Evolutionary conservation across 2,113 vertebrate species (phyloP).

Genomic region (Melanostigma gelatinosum): DNA sequence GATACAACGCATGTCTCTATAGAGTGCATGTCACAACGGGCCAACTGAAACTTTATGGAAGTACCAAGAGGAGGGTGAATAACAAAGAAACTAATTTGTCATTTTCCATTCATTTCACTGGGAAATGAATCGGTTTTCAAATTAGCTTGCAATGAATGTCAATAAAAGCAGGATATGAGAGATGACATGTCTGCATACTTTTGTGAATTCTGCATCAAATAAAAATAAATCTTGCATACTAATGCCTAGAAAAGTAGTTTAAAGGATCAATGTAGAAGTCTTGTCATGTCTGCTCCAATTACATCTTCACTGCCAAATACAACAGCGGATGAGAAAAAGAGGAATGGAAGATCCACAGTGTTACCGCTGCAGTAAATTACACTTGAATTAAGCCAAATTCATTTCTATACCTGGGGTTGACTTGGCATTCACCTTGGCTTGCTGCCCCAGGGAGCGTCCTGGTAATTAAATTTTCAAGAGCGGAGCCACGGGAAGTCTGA

Average conservation of each 20-base stretch:
- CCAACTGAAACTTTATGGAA: not conserved
- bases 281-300: conserved; percentile 27
- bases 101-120: not conserved
- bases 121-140: not conserved
- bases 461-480: conserved; percentile 67
- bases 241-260: not conserved
- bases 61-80: not conserved
- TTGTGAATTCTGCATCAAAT: not conserved
- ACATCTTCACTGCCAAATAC: not conserved
- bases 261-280: conserved; percentile 6
- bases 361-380: conserved; percentile 13
- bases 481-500: conserved; percentile 39
- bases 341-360: conserved; percentile 7
- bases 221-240: not conserved
- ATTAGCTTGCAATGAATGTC: not conserved
- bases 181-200: not conserved
- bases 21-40: not conserved
- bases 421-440: conserved; percentile 57
- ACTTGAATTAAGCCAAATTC: conserved; percentile 57
- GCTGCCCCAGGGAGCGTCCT: conserved; percentile 43
- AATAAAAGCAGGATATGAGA: not conserved
- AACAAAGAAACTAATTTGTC: not conserved
- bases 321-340: not conserved
- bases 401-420: conserved; percentile 43
- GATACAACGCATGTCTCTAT: not conserved